phyloP scores from a whole-genome alignment of 2,888 invertebrate species.

The Rhagonycha fulva region DNA sequence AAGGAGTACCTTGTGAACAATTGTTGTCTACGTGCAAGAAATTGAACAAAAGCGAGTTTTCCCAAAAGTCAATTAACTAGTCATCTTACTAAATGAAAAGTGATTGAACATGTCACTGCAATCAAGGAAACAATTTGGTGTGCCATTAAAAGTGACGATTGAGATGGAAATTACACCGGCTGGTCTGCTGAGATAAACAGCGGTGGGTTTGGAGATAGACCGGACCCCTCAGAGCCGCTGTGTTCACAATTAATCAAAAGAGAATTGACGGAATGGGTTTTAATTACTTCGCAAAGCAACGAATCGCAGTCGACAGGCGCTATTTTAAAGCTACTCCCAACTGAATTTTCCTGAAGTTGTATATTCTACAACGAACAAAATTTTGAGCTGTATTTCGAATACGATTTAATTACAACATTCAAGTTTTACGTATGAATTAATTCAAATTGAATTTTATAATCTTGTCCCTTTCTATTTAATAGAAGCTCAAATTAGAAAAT shows the following conservation, averaged over 20 bases:
- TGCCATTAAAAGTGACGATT: constrained; percentile 58
- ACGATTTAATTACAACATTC: background rate
- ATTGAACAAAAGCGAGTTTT: constrained; percentile 24
- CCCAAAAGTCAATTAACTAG: constrained; percentile 56
- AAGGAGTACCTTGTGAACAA: background rate
- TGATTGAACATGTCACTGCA: constrained; percentile 57
- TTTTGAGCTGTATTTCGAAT: constrained; percentile 6
- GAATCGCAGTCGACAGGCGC: constrained; percentile 30
- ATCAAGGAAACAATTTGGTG: constrained; percentile 56
- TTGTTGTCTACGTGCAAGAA: constrained; percentile 17
- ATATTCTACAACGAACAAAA: constrained; percentile 7
- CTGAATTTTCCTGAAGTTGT: constrained; percentile 24
- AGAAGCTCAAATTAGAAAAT: background rate
- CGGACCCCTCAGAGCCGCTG: constrained; percentile 43
- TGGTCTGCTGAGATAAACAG: constrained; percentile 56
- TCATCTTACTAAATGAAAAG: constrained; percentile 58
- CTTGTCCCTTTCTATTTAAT: background rate
- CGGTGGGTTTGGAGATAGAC: constrained; percentile 45
- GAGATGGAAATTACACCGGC: constrained; percentile 57
- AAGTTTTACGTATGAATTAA: background rate
- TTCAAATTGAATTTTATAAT: background rate
- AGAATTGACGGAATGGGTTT: constrained; percentile 55
- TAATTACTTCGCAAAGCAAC: constrained; percentile 51
- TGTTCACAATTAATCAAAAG: constrained; percentile 57
- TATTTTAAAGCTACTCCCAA: constrained; percentile 26